Evolutionary conservation across 1,140 invertebrate species (phyloP), one percentile per base, ranked within the genome.

Genomic region (Aradophagus sp.): DNA sequence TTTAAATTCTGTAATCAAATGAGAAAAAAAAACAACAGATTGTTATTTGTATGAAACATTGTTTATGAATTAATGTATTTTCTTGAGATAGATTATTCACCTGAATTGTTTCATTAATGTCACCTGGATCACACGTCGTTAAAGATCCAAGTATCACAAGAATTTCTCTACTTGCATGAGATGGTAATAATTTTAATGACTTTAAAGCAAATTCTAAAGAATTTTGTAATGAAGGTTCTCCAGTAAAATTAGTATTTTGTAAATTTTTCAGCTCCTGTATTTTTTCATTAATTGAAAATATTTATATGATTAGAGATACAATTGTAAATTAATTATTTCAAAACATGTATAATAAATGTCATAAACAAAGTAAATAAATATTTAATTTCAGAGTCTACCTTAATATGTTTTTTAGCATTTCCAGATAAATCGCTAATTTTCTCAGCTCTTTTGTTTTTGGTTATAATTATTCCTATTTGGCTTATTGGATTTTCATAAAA

Each of bases 401-500:
- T 93, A 0, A 94, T 85, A 77, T 95, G 94, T 77, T 94, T 93
- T 39, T 91, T 90, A 8, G 91, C 86, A 81, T 95, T 96, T 76
- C 96, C 96, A 70, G 93, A 92, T 20, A 99, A 86, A 67, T 97
- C 95, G 50, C 93, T 92, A 3, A 97, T 80, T 87, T 94, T 96
- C 80, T 99, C 97, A 11, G 96, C 95, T 76, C 96, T 88, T 86
- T 98, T 99, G 77, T 98, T 97, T 75, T 93, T 92, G 50, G 97
- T 95, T 8, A 91, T 85, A 72, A 99, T 94, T 36, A 99, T 87
- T 13, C 97, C 97, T 32, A 99, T 85, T 85, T 99, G 98, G 83
- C 96, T 97, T 39, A 99, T 96, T 27, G 98, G 98, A 87, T 99
- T 99, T 86, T 98, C 95, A 85, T 99, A 97, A 85, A 99, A 98